Evolutionary conservation across 2,113 vertebrate species (phyloP).

Genomic region (Ginglymostoma cirratum): DNA sequence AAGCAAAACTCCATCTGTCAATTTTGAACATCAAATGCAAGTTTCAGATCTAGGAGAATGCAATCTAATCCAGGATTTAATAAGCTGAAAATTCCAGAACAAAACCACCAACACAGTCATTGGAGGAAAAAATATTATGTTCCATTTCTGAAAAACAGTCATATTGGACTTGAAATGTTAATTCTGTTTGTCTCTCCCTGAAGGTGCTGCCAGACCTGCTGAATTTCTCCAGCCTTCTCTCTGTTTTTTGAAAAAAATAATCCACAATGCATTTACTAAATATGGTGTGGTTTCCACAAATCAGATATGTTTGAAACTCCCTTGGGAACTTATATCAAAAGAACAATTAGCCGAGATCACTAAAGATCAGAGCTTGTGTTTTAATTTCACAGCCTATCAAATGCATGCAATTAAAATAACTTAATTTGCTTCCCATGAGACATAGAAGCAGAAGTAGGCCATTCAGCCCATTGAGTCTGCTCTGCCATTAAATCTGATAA

Average conservation of each 20-base stretch:
- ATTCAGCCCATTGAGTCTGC: too few relatives aligned
- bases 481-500: too few relatives aligned
- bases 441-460: too few relatives aligned
- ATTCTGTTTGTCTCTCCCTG: too few relatives aligned
- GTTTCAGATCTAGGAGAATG: neutral
- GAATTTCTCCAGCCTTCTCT: too few relatives aligned
- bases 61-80: neutral
- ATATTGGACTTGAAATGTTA: too few relatives aligned
- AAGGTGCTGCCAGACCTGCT: too few relatives aligned
- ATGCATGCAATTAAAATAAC: neutral
- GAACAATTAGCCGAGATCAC: neutral
- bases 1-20: neutral
- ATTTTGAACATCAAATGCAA: neutral
- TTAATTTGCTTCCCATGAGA: neutral
- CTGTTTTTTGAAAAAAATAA: neutral
- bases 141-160: too few relatives aligned
- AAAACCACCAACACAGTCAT: neutral
- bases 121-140: neutral
- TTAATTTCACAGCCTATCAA: neutral
- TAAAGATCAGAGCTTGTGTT: neutral
- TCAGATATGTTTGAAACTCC: neutral
- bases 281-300: neutral
- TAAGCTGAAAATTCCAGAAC: neutral
- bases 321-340: neutral
- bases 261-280: neutral